A percentile compares a stretch with the other conserved stretches of the same genome.
phyloP scores from a whole-genome alignment of 2,113 vertebrate genomes.

The Empidonax alnorum region DNA sequence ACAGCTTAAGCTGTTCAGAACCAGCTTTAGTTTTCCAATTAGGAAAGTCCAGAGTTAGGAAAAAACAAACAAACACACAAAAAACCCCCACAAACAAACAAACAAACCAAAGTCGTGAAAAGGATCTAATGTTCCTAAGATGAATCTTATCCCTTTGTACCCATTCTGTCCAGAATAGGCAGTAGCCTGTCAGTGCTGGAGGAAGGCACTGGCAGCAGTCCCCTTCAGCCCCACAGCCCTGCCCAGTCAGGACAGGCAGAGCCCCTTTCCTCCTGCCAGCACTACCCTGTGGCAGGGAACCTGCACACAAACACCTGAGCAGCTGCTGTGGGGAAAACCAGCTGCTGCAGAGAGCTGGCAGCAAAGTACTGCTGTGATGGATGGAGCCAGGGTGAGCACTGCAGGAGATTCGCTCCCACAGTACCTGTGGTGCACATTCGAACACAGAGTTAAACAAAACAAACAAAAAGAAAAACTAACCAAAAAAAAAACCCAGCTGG shows the following conservation, averaged over 20 bases:
- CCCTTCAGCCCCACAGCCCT: neutral
- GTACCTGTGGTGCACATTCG: neutral
- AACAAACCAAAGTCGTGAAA: neutral
- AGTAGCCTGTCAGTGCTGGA: neutral
- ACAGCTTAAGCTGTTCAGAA: neutral
- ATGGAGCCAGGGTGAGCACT: accelerated
- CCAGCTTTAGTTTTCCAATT: neutral
- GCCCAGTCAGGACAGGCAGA: neutral
- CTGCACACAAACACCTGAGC: neutral
- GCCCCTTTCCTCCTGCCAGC: neutral
- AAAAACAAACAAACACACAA: neutral
- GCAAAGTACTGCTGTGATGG: neutral
- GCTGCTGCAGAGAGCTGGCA: conserved; percentile 8
- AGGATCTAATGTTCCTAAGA: neutral
- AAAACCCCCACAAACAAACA: neutral
- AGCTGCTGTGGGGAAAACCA: neutral
- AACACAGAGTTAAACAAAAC: neutral
- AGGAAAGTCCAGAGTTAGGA: neutral
- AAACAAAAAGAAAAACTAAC: neutral
- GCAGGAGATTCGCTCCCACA: neutral
- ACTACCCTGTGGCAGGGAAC: neutral
- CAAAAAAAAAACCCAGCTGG: neutral
- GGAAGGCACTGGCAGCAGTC: neutral
- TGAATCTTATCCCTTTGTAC: accelerated
- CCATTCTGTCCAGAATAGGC: neutral